These are phyloP conservation scores for Drosophila simulans DNA, from an alignment of 1,140 invertebrate species.

Conservation along the genomic window DNA sequence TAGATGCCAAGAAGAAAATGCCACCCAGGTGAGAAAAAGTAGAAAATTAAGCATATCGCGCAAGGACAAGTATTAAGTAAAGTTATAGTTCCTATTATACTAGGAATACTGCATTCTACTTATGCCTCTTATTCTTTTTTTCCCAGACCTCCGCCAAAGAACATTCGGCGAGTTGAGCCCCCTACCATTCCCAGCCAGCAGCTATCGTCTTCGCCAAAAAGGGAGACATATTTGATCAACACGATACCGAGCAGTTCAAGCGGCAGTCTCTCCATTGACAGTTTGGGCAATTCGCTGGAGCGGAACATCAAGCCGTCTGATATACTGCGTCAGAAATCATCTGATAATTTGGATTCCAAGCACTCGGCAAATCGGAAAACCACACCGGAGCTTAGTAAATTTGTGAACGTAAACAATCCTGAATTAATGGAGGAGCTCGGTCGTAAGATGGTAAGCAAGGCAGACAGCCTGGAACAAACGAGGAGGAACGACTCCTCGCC, in stretches of 20 bases:
- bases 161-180: slow-evolving; percentile 86
- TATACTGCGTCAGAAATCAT: slow-evolving; percentile 80
- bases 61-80: too few species aligned
- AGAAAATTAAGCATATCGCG: neutral
- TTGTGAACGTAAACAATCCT: slow-evolving; percentile 72
- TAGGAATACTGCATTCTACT: neutral
- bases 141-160: slow-evolving; percentile 88
- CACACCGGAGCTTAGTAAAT: slow-evolving; percentile 78
- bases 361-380: slow-evolving; percentile 73
- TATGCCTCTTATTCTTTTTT: neutral
- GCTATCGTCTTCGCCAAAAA: slow-evolving; percentile 79
- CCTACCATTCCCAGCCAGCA: slow-evolving; percentile 85
- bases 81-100: too few species aligned
- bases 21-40: slow-evolving; percentile 86
- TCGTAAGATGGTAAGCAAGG: slow-evolving; percentile 77
- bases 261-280: slow-evolving; percentile 63
- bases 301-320: slow-evolving; percentile 84
- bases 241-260: slow-evolving; percentile 69
- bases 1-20: slow-evolving; percentile 86
- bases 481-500: slow-evolving; percentile 56
- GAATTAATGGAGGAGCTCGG: slow-evolving; percentile 83
- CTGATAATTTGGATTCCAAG: slow-evolving; percentile 78
- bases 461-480: slow-evolving; percentile 75
- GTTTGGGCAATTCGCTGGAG: slow-evolving; percentile 80
- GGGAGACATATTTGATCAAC: slow-evolving; percentile 72